phyloP scores from a whole-genome alignment of 1,140 invertebrate species.

The Lutraria rhynchaena region DNA sequence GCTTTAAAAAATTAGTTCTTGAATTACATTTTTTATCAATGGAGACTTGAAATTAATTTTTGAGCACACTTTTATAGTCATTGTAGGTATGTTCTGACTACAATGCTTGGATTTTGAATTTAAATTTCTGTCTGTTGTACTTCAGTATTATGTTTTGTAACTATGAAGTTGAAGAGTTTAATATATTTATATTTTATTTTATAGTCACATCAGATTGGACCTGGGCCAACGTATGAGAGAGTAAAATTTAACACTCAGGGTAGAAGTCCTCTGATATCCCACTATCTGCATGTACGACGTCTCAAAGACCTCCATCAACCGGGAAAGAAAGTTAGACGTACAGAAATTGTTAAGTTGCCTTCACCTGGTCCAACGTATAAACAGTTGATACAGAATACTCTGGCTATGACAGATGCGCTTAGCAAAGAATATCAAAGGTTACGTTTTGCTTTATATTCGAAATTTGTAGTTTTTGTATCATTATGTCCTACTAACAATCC shows the following conservation, averaged over 20 bases:
- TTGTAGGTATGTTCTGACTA: not conserved
- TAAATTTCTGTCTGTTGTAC: not conserved
- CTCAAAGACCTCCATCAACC: slow-evolving; percentile 72
- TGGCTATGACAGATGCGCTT: slow-evolving; percentile 72
- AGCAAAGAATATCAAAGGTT: slow-evolving; percentile 78
- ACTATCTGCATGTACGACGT: slow-evolving; percentile 78
- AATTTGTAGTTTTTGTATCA: no score
- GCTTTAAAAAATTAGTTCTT: no score
- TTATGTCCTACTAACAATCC: no score
- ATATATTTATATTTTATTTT: slow-evolving; percentile 28
- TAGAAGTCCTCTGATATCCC: slow-evolving; percentile 77
- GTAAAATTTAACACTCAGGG: slow-evolving; percentile 79
- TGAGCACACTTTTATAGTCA: no score
- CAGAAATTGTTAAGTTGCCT: slow-evolving; percentile 75
- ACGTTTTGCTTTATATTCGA: no score
- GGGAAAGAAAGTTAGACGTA: slow-evolving; percentile 75
- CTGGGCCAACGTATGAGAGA: slow-evolving; percentile 75
- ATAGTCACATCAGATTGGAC: slow-evolving; percentile 79
- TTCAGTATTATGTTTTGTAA: not conserved
- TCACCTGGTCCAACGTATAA: slow-evolving; percentile 77
- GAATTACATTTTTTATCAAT: no score
- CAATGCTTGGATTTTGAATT: not conserved
- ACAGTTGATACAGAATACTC: slow-evolving; percentile 74
- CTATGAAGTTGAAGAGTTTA: not conserved
- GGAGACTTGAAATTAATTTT: no score